These are phyloP conservation scores for Fregetta grallaria DNA, from an alignment of 2,113 vertebrate species.

Conservation along the genomic window DNA sequence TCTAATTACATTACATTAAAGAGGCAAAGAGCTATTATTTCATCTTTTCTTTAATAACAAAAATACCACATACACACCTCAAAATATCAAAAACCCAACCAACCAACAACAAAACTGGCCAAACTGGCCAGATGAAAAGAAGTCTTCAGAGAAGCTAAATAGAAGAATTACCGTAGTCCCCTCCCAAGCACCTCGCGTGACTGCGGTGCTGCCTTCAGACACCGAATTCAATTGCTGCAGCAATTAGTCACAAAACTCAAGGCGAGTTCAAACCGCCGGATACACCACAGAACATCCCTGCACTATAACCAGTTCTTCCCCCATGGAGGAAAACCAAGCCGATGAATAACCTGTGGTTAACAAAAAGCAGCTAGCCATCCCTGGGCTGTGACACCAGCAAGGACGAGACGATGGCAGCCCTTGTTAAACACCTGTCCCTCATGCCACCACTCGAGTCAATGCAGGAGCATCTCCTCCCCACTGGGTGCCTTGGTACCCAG, in stretches of 20 bases:
- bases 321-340: background rate
- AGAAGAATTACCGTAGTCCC: background rate
- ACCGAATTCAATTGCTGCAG: background rate
- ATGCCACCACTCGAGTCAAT: rapidly evolving
- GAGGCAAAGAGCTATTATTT: background rate
- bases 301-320: background rate
- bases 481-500: background rate
- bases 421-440: rapidly evolving
- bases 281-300: background rate
- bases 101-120: background rate
- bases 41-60: background rate
- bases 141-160: background rate
- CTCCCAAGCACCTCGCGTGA: background rate
- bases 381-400: background rate
- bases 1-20: background rate
- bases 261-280: background rate
- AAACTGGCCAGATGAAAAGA: background rate
- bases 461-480: background rate
- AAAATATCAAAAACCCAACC: background rate
- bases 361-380: background rate
- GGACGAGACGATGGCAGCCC: rapidly evolving
- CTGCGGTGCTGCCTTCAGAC: background rate
- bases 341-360: background rate
- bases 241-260: slow-evolving; percentile 7
- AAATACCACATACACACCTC: background rate